These are phyloP conservation scores for Drosophila acutilabella DNA, from an alignment of 2,888 invertebrate species.

Conservation along the genomic window DNA sequence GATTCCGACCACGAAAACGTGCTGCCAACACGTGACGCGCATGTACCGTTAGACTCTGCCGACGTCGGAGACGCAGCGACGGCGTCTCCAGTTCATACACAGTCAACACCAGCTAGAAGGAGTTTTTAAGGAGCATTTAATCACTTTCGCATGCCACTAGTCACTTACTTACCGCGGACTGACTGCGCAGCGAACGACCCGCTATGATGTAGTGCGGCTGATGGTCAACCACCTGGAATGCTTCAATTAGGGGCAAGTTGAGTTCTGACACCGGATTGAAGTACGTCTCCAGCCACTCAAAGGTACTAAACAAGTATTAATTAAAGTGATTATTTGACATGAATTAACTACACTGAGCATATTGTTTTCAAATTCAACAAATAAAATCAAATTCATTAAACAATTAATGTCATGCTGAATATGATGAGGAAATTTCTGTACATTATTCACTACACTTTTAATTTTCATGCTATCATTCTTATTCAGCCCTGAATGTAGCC, in stretches of 20 bases:
- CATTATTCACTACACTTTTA: no score
- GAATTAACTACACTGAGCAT: no score
- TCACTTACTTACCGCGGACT: constrained; percentile 62
- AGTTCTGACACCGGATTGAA: constrained; percentile 80
- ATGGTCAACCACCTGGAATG: constrained; percentile 70
- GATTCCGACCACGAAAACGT: constrained; percentile 73
- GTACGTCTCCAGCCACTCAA: constrained; percentile 80
- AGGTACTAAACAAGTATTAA: constrained; percentile 62
- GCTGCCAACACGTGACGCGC: constrained; percentile 62
- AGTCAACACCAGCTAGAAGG: constrained; percentile 71
- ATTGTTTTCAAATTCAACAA: no score
- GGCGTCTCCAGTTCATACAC: constrained; percentile 65
- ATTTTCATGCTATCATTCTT: no score
- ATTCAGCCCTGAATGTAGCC: no score
- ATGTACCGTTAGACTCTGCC: constrained; percentile 74
- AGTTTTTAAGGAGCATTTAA: not conserved
- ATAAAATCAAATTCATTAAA: no score
- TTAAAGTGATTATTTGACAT: not conserved
- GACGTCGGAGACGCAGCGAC: constrained; percentile 58
- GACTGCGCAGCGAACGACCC: constrained; percentile 62
- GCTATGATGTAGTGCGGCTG: constrained; percentile 69
- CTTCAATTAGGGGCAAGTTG: constrained; percentile 67
- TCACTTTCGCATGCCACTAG: not conserved
- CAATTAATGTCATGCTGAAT: no score
- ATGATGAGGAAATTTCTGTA: no score